Base-by-base conservation (phyloP, 2,888 invertebrate genomes). In the Cosmia trapezina region DNA sequence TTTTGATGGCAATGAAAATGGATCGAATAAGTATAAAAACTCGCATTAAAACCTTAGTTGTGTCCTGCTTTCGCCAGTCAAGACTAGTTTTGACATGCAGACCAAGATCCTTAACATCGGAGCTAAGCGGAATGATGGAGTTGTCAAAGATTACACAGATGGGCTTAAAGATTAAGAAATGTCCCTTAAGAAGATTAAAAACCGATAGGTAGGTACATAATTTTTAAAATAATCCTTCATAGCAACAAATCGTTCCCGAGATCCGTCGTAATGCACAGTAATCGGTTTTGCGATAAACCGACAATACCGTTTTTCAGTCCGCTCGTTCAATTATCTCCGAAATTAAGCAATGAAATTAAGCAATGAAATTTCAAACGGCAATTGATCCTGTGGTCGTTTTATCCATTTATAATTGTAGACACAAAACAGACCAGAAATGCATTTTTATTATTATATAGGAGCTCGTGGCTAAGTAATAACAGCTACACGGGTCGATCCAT, bases 361-460 rank as follows among this genome's bases (percentile, higher is more conserved):
- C 69, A 74, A 72, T 76, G 41, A 83, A 71, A 60, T 79, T 84
- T 76, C 67, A 72, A 77, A 75, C 41, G 61, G 51, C 54, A 67
- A 73, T 75, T 60, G 69, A 75, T 74, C 49, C 45, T 19, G 59
- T 54, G 70, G 59, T 56, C 59, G 61, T 57, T 78, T 74, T 72
- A 78, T 61, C 33, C 45, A 60, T 69, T 67, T 54, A 56, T 37
- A 49, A 59, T 56, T 56, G 53, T 33, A 41, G 51, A 28, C 54
- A 14, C 57, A 54, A 67, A 84, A 61, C 43, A 28, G 37, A 62
- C 28, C 56, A 78, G 70, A 72, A 65, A 71, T 70, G 66, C 73
- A 76, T 80, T 74, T 79, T 79, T 80, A 62, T 72, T 80, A 81
- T 80, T 79, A n/a, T n/a, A n/a, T n/a, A n/a, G n/a, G n/a, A n/a